Evolutionary conservation across 2,888 invertebrate genomes (phyloP).

Genomic region (Exocentrus adspersus): DNA sequence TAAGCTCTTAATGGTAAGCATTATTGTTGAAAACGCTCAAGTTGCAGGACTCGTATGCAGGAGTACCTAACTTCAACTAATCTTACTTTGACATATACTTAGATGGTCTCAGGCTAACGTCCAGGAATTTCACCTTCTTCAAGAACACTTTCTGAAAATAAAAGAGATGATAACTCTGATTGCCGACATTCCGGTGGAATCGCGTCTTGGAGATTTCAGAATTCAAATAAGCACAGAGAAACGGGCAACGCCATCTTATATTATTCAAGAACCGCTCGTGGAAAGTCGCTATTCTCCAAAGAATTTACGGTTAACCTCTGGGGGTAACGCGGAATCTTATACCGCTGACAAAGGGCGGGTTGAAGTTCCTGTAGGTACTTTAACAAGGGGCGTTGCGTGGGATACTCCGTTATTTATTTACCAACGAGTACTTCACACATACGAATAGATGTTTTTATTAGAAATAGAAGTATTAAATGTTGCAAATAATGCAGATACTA

Average conservation of each 20-base stretch:
- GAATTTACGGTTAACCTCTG: constrained; percentile 22
- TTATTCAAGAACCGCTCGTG: constrained; percentile 45
- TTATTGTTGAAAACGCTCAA: too few species aligned
- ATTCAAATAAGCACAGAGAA: constrained; percentile 46
- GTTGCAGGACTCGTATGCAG: too few species aligned
- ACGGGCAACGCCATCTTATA: constrained; percentile 44
- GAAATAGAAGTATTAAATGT: too few species aligned
- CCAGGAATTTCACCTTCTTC: constrained; percentile 27
- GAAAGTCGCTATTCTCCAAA: constrained; percentile 28
- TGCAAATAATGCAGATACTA: too few species aligned
- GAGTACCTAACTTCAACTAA: too few species aligned
- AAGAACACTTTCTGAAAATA: constrained; percentile 34
- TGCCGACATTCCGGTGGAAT: constrained; percentile 29
- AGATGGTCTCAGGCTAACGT: neutral
- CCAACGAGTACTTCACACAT: too few species aligned
- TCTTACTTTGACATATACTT: too few species aligned
- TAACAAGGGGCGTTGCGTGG: too few species aligned
- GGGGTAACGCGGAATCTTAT: neutral
- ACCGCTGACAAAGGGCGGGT: constrained; percentile 1
- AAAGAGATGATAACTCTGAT: constrained; percentile 35
- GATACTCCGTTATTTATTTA: too few species aligned
- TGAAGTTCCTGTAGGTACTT: neutral
- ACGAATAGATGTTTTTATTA: too few species aligned
- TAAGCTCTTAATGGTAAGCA: too few species aligned
- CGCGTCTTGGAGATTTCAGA: constrained; percentile 39